These are phyloP conservation scores for Lagenorhynchus albirostris DNA, from an alignment of 2,113 vertebrate genomes.

Conservation along the genomic window DNA sequence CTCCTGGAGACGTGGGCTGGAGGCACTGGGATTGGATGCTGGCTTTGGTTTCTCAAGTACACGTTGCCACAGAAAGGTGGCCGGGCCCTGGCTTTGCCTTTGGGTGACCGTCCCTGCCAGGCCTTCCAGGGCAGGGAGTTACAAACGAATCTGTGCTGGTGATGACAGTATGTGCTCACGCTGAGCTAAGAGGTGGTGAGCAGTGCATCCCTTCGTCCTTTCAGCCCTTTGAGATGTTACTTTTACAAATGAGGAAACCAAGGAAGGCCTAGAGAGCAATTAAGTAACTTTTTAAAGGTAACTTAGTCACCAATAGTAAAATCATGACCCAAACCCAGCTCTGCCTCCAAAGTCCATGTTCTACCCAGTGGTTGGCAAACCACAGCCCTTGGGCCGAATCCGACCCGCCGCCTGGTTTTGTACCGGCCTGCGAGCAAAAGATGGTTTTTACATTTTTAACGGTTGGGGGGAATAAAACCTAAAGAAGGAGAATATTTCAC, in stretches of 20 bases:
- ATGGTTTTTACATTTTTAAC: neutral
- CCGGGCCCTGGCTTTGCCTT: neutral
- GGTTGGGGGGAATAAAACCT: accelerated
- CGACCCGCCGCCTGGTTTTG: neutral
- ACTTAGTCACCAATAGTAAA: neutral
- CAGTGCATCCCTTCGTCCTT: neutral
- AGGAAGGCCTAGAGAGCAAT: neutral
- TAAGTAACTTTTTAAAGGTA: neutral
- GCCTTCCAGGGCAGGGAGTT: neutral
- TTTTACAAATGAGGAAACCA: neutral
- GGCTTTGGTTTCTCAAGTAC: neutral
- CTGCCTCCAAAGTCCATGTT: neutral
- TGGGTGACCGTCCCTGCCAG: neutral
- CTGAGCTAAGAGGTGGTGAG: neutral
- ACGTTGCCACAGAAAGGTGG: neutral
- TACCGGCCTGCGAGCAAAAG: neutral
- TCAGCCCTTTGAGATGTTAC: neutral
- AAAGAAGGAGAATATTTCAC: neutral
- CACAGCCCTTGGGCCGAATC: neutral
- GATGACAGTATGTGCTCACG: accelerated
- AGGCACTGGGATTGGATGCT: neutral
- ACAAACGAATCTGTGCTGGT: neutral
- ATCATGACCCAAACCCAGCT: neutral
- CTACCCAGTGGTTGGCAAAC: neutral
- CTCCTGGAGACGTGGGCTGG: neutral